Evolutionary conservation across 2,797 vertebrate species (phyloP).

Genomic region (Arnoldichthys spilopterus): DNA sequence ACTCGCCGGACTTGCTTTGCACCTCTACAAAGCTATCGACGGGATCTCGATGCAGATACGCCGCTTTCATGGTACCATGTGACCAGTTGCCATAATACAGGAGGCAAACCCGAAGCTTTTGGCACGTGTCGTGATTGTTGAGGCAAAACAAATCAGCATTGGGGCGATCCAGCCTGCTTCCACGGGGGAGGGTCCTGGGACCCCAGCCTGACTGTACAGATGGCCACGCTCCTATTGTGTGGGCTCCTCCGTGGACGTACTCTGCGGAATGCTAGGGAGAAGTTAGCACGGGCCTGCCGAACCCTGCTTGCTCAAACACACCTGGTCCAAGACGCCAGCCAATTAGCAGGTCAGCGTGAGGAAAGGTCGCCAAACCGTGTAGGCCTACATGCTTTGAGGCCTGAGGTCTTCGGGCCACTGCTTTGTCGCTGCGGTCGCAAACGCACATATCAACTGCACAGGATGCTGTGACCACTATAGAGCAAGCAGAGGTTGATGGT

Average conservation of each 20-base stretch:
- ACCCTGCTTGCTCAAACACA: background rate
- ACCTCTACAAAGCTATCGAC: background rate
- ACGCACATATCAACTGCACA: no score
- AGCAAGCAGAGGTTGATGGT: no score
- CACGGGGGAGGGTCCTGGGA: conserved; percentile 20
- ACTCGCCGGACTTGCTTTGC: conserved; percentile 17
- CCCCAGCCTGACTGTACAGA: conserved; percentile 32
- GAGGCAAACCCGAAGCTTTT: conserved; percentile 5
- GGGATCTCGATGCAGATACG: background rate
- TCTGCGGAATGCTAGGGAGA: background rate
- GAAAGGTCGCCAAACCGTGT: background rate
- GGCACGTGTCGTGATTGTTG: conserved; percentile 10
- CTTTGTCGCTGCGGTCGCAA: no score
- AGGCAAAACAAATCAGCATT: conserved; percentile 39
- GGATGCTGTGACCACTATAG: no score
- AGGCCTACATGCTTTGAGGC: background rate
- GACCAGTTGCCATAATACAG: background rate
- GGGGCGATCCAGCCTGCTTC: background rate
- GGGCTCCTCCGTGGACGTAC: background rate
- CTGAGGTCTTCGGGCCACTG: no score
- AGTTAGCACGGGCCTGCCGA: background rate
- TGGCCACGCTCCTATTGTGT: conserved; percentile 23
- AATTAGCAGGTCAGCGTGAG: background rate
- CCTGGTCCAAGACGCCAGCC: background rate
- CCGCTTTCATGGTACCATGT: background rate